Conservation (phyloP, 2,797 vertebrate species). For the Rhinatrema bivittatum region DNA sequence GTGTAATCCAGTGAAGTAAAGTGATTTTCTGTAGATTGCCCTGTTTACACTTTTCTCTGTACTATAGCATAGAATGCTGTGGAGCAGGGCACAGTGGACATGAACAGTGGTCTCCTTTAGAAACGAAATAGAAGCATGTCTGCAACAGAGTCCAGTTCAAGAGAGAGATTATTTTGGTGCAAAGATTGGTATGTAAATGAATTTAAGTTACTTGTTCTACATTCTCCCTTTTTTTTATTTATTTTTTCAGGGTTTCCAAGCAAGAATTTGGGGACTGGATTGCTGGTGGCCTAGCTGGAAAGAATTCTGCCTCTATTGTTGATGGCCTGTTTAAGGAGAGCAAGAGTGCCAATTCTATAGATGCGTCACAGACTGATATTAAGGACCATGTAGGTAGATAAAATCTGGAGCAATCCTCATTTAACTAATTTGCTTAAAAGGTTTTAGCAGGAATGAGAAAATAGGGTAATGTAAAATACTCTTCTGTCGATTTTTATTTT, state of each 20-base stretch:
- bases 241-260: slow-evolving; percentile 48
- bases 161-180: neutral
- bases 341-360: slow-evolving; percentile 46
- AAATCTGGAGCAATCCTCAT: too few species aligned
- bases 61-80: slow-evolving; percentile 59
- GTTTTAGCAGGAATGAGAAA: too few species aligned
- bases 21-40: too few species aligned
- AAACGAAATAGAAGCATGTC: neutral
- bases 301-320: slow-evolving; percentile 47
- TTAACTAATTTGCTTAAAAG: too few species aligned
- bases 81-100: neutral
- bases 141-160: neutral
- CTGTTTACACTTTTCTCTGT: too few species aligned
- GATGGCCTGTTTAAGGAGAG: slow-evolving; percentile 64
- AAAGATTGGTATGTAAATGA: too few species aligned
- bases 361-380: slow-evolving; percentile 38
- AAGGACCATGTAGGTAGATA: slow-evolving; percentile 48
- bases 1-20: too few species aligned
- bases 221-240: slow-evolving; percentile 1
- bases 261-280: slow-evolving; percentile 24
- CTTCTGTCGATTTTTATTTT: too few species aligned
- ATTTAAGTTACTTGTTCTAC: neutral
- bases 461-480: too few species aligned
- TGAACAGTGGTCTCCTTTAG: neutral
- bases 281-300: slow-evolving; percentile 27